Evolutionary conservation across 2,888 invertebrate genomes (phyloP), one percentile per base, ranked within the genome.

Genomic region (Ephialtes manifestator): DNA sequence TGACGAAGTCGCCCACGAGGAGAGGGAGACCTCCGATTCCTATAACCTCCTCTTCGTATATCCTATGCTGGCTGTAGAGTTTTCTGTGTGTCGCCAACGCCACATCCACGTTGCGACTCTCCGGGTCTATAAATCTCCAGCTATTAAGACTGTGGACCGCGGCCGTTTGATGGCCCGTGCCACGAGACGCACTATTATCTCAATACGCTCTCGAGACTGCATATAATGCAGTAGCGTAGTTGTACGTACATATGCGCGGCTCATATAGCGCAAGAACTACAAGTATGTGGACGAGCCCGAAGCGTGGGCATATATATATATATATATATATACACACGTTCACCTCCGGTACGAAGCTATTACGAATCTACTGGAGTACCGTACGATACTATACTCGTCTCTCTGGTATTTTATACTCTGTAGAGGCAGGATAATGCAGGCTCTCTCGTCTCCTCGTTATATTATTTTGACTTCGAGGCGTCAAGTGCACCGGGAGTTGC

Each of bases 81-180:
- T 76, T 75, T 48, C 79, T 58, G 28, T 48, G 65, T 81, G 51
- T 46, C 43, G 75, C 48, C 55, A 51, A 65, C 58, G 63, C 65
- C 18, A 48, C 55, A 35, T 39, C 48, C 53, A 48, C 71, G 63
- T 71, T 75, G 83, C 81, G 28, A 31, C 60, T 87, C 87, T 87
- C 89, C 85, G 88, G 84, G 89, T 89, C 90, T 90, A 93, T 93
- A 93, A 93, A 93, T 93, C 93, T 92, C 89, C 87, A 88, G 93
- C 93, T 93, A 94, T 94, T 93, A 94, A 93, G 93, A 92, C 93
- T 91, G 89, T 89, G 91, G 91, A 91, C 92, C 90, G 90, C 89
- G 89, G 89, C 90, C 68, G 87, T 92, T 93, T 92, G 92, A 93
- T 93, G 92, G 92, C 89, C 92, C 90, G 91, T 93, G 93, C 87